Conservation (phyloP, 2,113 vertebrate species). For the Garra rufa region DNA sequence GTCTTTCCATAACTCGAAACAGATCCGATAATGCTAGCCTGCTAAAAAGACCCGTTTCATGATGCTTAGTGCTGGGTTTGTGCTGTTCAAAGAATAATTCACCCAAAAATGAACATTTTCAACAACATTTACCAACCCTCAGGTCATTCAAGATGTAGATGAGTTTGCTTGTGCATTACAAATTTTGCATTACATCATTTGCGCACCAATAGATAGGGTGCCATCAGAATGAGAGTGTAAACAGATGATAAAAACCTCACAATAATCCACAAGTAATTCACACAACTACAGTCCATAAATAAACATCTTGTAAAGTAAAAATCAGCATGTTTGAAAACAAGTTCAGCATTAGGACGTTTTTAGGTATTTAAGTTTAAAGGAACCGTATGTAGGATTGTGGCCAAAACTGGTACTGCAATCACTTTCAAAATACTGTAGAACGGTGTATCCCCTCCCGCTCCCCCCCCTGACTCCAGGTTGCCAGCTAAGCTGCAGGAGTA, state of each 20-base stretch:
- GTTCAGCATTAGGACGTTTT: no score
- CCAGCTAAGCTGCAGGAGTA: no score
- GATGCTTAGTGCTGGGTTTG: background rate
- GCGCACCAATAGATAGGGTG: no score
- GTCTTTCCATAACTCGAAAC: slow-evolving; percentile 5
- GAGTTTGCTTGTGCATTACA: background rate
- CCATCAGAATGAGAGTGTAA: no score
- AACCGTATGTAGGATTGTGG: no score
- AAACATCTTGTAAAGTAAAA: background rate
- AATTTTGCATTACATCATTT: no score
- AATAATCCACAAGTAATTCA: background rate
- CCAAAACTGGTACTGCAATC: no score
- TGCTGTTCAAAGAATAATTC: background rate
- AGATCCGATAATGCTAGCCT: slow-evolving; percentile 21
- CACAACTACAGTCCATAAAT: background rate
- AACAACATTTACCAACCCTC: background rate
- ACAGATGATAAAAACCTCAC: background rate
- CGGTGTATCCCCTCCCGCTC: no score
- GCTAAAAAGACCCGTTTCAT: background rate
- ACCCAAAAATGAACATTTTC: background rate
- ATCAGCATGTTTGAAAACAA: no score
- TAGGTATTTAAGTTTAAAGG: no score
- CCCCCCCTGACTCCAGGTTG: no score
- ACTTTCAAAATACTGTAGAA: no score
- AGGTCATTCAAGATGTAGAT: background rate